A percentile compares a stretch with the other conserved stretches of the same genome.
Conservation (phyloP, 2,888 invertebrate species). For the Pseudoips prasinana region DNA sequence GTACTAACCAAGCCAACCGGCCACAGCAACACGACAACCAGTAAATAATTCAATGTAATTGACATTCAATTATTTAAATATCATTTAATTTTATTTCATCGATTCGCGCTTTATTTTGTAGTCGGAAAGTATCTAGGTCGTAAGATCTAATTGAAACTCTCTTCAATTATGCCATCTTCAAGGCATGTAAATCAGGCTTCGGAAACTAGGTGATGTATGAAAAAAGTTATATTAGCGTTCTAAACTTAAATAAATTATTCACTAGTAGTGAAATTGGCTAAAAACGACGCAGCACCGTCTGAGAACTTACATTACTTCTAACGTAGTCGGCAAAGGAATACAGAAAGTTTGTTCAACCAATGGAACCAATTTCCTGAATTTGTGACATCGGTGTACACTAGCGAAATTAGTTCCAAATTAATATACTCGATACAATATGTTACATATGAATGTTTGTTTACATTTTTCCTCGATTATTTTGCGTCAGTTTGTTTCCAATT, state of each 20-base stretch:
- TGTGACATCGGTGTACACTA: constrained; percentile 51
- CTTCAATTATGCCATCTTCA: no score
- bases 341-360: constrained; percentile 54
- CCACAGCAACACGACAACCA: no score
- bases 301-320: constrained; percentile 54
- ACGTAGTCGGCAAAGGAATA: constrained; percentile 42
- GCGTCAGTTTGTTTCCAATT: constrained; percentile 2
- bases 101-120: no score
- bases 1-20: no score
- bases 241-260: constrained; percentile 34
- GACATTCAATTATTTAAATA: no score
- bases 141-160: no score
- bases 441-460: constrained; percentile 17
- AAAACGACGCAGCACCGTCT: constrained; percentile 43
- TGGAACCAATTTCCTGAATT: constrained; percentile 62
- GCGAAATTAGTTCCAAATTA: constrained; percentile 46
- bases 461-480: background rate
- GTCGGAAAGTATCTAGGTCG: no score
- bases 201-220: constrained; percentile 8
- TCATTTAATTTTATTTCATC: no score
- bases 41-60: no score
- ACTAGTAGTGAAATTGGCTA: constrained; percentile 30
- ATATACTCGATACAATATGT: constrained; percentile 40
- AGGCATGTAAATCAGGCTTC: no score
- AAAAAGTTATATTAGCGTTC: constrained; percentile 29